Base-by-base conservation (phyloP, 2,888 invertebrate genomes). In the Cataglyphis altisquamis region DNA sequence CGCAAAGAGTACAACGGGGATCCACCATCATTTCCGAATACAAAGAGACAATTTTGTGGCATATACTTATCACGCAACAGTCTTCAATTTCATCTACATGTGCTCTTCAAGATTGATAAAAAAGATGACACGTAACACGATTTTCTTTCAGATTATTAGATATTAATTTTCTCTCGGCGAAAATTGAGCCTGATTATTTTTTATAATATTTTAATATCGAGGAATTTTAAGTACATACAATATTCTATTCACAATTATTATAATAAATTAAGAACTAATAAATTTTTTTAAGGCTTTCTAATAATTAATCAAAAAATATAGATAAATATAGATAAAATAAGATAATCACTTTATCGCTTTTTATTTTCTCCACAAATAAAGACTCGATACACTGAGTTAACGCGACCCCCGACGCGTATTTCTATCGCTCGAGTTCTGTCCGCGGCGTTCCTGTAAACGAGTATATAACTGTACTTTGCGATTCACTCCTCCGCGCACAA, bases 381-480 rank as follows among this genome's bases (percentile, higher is more conserved):
- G 18, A 52, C 12, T 25, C 39, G 15, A 3, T n/a, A 6, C n/a
- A 63, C 29, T n/a, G 32, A 45, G 32, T 21, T 45, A 72, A 41
- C 67, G 55, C 45, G 32, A 52, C 18, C 3, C 21, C 39, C 39
- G 52, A 10, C 18, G 78, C 10, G 36, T 78, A 60, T 36, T 36
- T 48, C 55, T 72, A 72, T 72, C 45, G 78, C 75, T 64, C 84
- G 82, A 74, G 86, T 88, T 87, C 83, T 84, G 72, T 86, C 72
- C 70, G 60, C 60, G 84, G 68, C 83, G 64, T 72, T 82, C 75
- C 83, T 85, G 89, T 85, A 91, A 91, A 86, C 88, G 85, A 86
- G 82, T 90, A 41, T 39, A 39, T 41, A 90, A 90, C 90, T 91
- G 90, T 90, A 90, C 87, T 82, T 85, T 12, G 85, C 88, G 86